phyloP scores from a whole-genome alignment of 2,797 vertebrate genomes.

The Setipinna tenuifilis region DNA sequence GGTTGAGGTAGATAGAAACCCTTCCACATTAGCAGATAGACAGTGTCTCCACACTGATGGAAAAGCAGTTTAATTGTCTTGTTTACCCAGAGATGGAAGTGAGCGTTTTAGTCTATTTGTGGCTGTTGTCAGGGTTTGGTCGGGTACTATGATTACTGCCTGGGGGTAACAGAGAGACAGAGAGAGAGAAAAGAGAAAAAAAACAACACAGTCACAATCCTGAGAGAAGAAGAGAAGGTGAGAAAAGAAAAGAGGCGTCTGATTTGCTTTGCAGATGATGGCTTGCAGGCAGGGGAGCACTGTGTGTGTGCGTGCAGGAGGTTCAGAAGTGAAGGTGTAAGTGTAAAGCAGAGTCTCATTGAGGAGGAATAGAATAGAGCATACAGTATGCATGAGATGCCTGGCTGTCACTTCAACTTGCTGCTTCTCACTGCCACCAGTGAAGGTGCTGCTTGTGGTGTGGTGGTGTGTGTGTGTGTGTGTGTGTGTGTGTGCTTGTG shows the following conservation, averaged over 20 bases:
- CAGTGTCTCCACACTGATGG: background rate
- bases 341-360: background rate
- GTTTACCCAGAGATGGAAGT: slow-evolving; percentile 11
- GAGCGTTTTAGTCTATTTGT: background rate
- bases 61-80: background rate
- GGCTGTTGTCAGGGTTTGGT: background rate
- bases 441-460: background rate
- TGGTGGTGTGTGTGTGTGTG: background rate
- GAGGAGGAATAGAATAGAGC: background rate
- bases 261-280: background rate
- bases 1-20: background rate
- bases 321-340: slow-evolving; percentile 6
- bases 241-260: background rate
- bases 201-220: background rate
- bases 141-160: background rate
- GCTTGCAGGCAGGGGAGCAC: background rate
- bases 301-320: background rate
- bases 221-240: background rate
- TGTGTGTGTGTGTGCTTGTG: background rate
- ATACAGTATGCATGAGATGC: slow-evolving; percentile 6
- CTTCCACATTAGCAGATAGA: background rate
- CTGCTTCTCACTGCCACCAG: background rate
- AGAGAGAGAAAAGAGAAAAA: no score
- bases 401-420: background rate
- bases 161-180: background rate